Conservation (phyloP, 2,113 vertebrate species). For the Scytalopus superciliaris region DNA sequence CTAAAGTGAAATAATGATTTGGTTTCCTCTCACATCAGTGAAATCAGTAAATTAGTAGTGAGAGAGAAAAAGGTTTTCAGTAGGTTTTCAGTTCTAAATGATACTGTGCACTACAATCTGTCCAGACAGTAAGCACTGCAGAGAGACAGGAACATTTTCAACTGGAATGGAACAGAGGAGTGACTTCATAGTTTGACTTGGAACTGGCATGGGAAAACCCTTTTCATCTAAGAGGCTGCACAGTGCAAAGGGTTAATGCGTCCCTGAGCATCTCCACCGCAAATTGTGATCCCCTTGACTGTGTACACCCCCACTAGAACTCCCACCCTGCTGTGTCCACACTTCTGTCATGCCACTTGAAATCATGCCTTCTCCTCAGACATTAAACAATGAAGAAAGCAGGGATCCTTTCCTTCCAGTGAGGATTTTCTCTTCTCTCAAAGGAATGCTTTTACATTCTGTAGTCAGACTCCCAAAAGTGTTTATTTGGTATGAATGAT, state of each 20-base stretch:
- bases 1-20: background rate
- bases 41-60: background rate
- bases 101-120: background rate
- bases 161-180: background rate
- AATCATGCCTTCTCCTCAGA: background rate
- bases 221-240: background rate
- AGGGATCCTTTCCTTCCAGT: background rate
- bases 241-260: background rate
- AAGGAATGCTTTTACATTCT: conserved; percentile 9
- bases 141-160: background rate
- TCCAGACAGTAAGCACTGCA: background rate
- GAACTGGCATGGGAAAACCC: background rate
- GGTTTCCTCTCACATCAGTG: background rate
- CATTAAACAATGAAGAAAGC: background rate
- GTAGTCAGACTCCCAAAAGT: background rate
- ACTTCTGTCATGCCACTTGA: background rate
- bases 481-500: conserved; percentile 3
- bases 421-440: background rate
- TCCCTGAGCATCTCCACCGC: background rate
- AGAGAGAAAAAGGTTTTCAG: background rate
- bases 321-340: background rate
- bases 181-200: background rate
- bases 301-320: background rate
- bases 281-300: background rate
- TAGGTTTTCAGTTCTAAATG: background rate